Conservation (phyloP, 35 echinoderm and acorn worm species). For the Ophiothrix spiculata region DNA sequence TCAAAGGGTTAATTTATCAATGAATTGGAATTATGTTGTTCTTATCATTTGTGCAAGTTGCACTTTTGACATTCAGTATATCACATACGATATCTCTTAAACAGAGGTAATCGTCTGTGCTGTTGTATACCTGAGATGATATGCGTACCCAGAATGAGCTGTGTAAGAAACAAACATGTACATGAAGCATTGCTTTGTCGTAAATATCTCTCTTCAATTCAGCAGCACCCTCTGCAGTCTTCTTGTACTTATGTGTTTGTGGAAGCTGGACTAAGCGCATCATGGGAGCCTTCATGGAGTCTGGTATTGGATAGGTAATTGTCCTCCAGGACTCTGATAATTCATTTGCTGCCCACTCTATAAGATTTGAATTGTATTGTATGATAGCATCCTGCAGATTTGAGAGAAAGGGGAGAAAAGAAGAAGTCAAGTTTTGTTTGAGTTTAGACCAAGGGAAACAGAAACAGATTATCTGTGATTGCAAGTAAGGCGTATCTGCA, state of each 20-base stretch:
- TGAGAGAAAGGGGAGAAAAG: too few species aligned
- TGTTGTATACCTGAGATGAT: slow-evolving; percentile 75
- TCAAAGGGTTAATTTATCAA: too few species aligned
- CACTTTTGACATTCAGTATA: too few species aligned
- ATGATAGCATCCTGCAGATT: slow-evolving; percentile 46
- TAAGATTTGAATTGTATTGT: slow-evolving; percentile 31
- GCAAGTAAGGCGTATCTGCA: not conserved
- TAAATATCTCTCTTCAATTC: not conserved
- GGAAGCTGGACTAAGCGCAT: slow-evolving; percentile 25
- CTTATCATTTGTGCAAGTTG: too few species aligned
- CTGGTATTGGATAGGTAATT: slow-evolving; percentile 19
- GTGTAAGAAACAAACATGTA: not conserved
- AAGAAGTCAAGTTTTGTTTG: not conserved
- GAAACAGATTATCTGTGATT: not conserved
- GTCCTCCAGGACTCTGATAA: slow-evolving; percentile 63
- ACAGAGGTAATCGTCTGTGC: slow-evolving; percentile 64
- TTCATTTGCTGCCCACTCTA: slow-evolving; percentile 73
- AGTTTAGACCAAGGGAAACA: not conserved
- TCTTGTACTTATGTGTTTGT: not conserved
- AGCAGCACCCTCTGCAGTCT: not conserved
- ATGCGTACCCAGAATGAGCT: slow-evolving; percentile 49
- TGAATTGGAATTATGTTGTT: too few species aligned
- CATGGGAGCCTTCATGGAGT: slow-evolving; percentile 45
- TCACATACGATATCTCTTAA: slow-evolving; percentile 68
- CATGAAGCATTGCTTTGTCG: not conserved